Base-by-base conservation (phyloP, 2,113 vertebrate genomes). In the Cromileptes altivelis region DNA sequence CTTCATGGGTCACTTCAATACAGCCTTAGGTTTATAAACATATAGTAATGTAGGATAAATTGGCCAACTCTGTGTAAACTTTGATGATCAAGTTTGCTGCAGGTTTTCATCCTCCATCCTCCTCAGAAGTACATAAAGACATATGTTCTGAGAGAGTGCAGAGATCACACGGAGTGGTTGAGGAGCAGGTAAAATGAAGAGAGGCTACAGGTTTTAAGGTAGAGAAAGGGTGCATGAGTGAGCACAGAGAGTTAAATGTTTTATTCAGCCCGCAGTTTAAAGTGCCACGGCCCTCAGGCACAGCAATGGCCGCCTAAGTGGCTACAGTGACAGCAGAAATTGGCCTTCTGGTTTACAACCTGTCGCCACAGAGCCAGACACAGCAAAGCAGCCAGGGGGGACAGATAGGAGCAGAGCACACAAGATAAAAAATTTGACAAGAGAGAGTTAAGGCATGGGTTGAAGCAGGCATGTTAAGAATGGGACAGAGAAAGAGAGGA, bases 271-370 rank as follows among this genome's bases (percentile, higher is more conserved):
- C 92, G 95, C 96, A 97, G 97, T 98, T 97, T 98, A 98, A 98
- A 98, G 97, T 99, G 98, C 97, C 96, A 97, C 95, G 96, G 91
- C 97, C 97, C 88, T 92, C 94, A 92, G 94, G 87, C 93, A 88
- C 92, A 92, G 92, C 92, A 96, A 95, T 97, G 97, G 97, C 97
- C 95, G 96, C 96, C 97, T 99, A 99, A 99, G 97, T 99, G 97
- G 97, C 97, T 97, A 97, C 98, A 96, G 97, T 99, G 98, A 99
- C 98, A 99, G 97, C 96, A 97, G 96, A 98, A 98, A 99, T 98
- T 97, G 97, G 97, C 97, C 97, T 98, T 97, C 93, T 96, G 97
- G 97, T 97, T 97, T 99, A 97, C 94, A 97, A 97, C 96, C 97
- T 98, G 97, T 98, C 98, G 97, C 97, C 97, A 98, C 97, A 97